Conservation (phyloP, 2,113 vertebrate species). For the Helogale parvula region DNA sequence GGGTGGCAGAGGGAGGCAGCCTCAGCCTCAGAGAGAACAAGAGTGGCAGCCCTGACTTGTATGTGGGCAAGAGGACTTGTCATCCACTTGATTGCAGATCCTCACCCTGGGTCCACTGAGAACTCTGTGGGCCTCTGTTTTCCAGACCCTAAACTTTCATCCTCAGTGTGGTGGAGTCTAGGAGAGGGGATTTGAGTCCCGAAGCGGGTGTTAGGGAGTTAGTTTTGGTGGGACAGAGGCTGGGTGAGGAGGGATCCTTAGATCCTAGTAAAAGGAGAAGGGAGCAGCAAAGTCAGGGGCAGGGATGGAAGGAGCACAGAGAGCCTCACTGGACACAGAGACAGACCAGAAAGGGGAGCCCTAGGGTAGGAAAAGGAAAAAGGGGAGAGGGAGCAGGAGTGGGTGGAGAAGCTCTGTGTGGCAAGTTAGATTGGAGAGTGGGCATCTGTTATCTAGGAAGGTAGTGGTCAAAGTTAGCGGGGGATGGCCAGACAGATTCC, state of each 20-base stretch:
- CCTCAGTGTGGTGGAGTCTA: too few species aligned
- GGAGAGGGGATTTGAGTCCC: background rate
- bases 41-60: background rate
- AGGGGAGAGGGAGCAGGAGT: background rate
- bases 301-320: background rate
- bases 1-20: background rate
- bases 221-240: background rate
- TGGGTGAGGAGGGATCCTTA: background rate
- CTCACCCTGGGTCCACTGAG: background rate
- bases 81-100: background rate
- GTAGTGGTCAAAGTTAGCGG: background rate
- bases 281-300: background rate
- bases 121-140: background rate
- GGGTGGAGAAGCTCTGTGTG: background rate
- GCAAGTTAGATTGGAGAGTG: background rate
- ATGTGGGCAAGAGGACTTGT: background rate
- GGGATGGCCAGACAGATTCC: background rate
- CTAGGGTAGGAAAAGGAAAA: background rate
- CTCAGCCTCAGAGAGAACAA: background rate
- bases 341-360: background rate
- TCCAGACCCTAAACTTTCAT: background rate
- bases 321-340: background rate
- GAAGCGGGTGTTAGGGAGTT: background rate
- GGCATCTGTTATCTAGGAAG: background rate
- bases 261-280: background rate